These are phyloP conservation scores for Aplysina aerophoba DNA, from an alignment of 37 sponge, comb jelly and placozoan species.

Conservation along the genomic window DNA sequence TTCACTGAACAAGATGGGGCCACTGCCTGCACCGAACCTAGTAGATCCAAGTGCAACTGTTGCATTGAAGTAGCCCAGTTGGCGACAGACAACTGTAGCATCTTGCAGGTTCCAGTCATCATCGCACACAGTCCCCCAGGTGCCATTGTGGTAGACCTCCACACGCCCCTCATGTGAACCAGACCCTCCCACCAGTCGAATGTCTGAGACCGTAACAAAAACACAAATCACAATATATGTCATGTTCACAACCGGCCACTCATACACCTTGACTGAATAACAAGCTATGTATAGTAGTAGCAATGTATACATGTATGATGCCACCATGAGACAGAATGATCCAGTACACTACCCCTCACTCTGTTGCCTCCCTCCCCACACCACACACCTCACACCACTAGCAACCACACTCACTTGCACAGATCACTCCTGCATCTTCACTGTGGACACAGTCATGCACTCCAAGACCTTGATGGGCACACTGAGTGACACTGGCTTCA, in stretches of 20 bases:
- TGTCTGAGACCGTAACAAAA: too few relatives aligned
- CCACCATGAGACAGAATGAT: too few relatives aligned
- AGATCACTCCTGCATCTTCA: conserved; percentile 43
- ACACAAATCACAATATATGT: too few relatives aligned
- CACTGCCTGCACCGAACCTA: conserved; percentile 6
- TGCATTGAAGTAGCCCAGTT: neutral
- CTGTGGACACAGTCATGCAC: conserved; percentile 36
- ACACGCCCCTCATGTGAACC: conserved; percentile 17
- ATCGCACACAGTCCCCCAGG: conserved; percentile 24
- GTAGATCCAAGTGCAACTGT: neutral
- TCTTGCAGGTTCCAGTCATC: conserved; percentile 17
- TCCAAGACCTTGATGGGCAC: conserved; percentile 17
- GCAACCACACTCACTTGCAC: conserved; percentile 35
- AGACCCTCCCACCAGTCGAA: conserved; percentile 4
- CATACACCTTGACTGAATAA: too few relatives aligned
- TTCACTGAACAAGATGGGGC: conserved; percentile 18
- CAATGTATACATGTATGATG: too few relatives aligned
- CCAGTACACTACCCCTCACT: too few relatives aligned
- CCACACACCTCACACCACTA: neutral
- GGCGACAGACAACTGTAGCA: conserved; percentile 12
- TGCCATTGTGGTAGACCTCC: conserved; percentile 27
- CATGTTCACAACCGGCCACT: too few relatives aligned
- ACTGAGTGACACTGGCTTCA: conserved; percentile 23
- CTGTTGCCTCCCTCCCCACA: neutral
- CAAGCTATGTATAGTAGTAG: too few relatives aligned